Conservation (phyloP, 2,113 vertebrate genomes). For the Poecile atricapillus region DNA sequence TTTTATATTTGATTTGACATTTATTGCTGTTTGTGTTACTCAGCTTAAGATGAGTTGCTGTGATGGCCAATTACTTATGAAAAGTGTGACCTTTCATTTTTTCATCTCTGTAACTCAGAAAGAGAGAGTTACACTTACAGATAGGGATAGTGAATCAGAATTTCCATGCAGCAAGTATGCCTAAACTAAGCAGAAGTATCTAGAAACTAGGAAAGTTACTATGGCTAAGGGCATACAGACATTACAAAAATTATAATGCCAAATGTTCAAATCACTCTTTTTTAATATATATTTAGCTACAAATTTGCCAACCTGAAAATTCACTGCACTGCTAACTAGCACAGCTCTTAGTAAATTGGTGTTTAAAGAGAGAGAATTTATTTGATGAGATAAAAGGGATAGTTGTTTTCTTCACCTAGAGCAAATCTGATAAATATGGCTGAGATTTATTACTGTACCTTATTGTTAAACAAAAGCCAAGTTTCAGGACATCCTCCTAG, state of each 20-base stretch:
- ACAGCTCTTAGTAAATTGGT: neutral
- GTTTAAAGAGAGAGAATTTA: neutral
- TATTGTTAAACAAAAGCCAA: slow-evolving; percentile 82
- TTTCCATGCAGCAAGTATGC: neutral
- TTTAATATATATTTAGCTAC: neutral
- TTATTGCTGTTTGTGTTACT: neutral
- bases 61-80: accelerated
- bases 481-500: slow-evolving; percentile 83
- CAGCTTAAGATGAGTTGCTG: neutral
- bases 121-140: neutral
- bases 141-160: neutral
- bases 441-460: slow-evolving; percentile 68
- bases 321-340: neutral
- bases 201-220: neutral
- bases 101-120: neutral
- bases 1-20: neutral
- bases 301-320: neutral
- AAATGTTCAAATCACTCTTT: neutral
- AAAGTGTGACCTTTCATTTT: neutral
- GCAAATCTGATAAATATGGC: neutral
- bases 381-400: neutral
- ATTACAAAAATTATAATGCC: neutral
- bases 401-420: neutral
- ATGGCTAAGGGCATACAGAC: neutral
- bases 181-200: neutral